Evolutionary conservation across 2,888 invertebrate genomes (phyloP).

Genomic region (Heteromyza rotundicornis): DNA sequence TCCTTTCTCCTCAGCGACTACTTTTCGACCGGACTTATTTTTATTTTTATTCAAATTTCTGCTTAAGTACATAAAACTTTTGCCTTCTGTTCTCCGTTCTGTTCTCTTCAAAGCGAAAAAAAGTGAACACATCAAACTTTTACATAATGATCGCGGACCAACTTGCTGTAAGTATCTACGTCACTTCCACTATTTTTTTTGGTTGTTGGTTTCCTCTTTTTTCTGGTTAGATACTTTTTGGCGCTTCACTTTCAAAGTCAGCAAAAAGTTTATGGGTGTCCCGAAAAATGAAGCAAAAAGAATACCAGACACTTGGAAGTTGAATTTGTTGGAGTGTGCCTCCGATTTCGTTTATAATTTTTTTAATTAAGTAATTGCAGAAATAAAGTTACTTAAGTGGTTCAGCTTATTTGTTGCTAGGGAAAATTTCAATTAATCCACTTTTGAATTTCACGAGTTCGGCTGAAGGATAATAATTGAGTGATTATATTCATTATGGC

Average conservation of each 20-base stretch:
- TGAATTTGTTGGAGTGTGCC: neutral
- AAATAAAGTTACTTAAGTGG: no score
- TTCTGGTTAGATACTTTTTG: neutral
- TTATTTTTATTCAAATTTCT: slow-evolving; percentile 19
- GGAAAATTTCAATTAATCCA: no score
- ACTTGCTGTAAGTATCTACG: neutral
- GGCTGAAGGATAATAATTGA: no score
- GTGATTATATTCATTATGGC: no score
- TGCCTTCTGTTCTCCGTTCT: slow-evolving; percentile 5
- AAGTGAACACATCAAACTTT: slow-evolving; percentile 8
- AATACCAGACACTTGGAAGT: neutral
- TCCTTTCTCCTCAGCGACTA: no score
- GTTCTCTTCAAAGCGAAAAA: no score
- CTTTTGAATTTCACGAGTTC: no score
- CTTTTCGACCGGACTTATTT: no score
- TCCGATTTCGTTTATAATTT: neutral
- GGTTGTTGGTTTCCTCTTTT: neutral
- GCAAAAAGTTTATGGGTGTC: slow-evolving; percentile 20
- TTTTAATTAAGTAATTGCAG: no score
- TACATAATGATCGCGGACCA: slow-evolving; percentile 19
- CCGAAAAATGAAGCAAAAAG: no score
- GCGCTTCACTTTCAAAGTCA: slow-evolving; percentile 26
- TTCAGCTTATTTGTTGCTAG: no score
- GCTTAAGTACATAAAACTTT: slow-evolving; percentile 20
- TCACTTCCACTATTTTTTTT: neutral